These are phyloP conservation scores for Strigamia transsilvanica DNA, from an alignment of 2,888 invertebrate species.

Conservation along the genomic window DNA sequence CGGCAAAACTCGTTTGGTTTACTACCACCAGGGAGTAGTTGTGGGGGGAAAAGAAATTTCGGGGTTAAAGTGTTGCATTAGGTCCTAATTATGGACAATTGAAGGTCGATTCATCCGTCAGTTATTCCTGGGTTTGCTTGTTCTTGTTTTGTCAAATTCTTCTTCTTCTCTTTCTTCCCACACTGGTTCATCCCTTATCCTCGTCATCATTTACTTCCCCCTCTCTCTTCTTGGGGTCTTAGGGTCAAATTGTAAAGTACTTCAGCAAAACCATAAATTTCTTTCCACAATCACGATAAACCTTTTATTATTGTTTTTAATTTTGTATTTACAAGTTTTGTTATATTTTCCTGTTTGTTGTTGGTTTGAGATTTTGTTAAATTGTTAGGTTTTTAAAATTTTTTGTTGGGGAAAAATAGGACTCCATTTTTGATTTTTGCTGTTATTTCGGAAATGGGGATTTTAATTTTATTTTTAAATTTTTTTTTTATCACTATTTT, in stretches of 20 bases:
- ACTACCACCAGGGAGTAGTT: background rate
- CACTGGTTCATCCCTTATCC: conserved; percentile 44
- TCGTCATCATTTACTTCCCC: conserved; percentile 44
- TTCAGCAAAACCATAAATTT: conserved; percentile 43
- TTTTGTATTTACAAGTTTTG: background rate
- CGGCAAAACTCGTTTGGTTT: background rate
- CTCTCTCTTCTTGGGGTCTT: conserved; percentile 18
- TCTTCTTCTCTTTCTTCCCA: conserved; percentile 28
- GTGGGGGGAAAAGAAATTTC: background rate
- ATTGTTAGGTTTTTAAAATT: background rate
- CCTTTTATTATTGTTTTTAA: conserved; percentile 13
- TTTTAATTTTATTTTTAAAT: background rate
- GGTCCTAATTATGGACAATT: conserved; percentile 37
- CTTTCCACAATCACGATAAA: conserved; percentile 23
- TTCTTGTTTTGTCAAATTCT: conserved; percentile 39
- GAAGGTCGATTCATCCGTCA: conserved; percentile 49
- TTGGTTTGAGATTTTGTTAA: background rate
- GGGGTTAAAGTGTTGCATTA: conserved; percentile 35
- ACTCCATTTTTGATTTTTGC: background rate
- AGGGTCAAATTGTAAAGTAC: conserved; percentile 43
- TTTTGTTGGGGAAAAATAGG: background rate
- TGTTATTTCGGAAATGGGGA: background rate
- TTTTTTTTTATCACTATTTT: background rate
- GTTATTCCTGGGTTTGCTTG: conserved; percentile 46
- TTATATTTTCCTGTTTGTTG: background rate